Conservation (phyloP, 1,140 invertebrate species). For the Notospermus geniculatus region DNA sequence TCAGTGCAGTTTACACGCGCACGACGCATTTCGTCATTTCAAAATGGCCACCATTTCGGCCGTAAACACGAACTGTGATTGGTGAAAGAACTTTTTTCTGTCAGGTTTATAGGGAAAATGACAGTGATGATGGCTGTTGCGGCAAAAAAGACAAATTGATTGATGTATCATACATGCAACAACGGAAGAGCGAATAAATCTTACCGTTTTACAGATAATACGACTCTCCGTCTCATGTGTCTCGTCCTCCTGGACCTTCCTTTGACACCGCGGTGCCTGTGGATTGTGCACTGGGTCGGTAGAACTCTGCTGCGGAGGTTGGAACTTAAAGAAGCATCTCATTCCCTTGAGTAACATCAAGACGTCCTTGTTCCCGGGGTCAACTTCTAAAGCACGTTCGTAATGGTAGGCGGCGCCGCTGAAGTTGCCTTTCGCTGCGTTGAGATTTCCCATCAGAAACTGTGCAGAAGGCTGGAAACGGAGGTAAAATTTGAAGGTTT, state of each 20-base stretch:
- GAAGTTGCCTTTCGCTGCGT: slow-evolving; percentile 66
- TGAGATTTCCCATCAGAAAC: slow-evolving; percentile 67
- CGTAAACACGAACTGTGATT: no score
- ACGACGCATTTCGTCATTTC: no score
- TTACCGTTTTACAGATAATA: slow-evolving; percentile 49
- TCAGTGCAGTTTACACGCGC: no score
- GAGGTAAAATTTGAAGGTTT: no score
- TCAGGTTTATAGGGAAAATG: no score
- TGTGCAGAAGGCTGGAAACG: slow-evolving; percentile 67
- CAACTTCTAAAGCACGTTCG: slow-evolving; percentile 64
- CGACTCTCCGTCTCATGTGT: slow-evolving; percentile 41
- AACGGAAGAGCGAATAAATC: slow-evolving; percentile 7
- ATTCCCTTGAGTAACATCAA: slow-evolving; percentile 61
- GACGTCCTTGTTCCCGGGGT: slow-evolving; percentile 61
- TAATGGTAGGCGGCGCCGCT: slow-evolving; percentile 69
- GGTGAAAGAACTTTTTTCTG: no score
- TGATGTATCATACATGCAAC: no score
- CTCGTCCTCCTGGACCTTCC: slow-evolving; percentile 19
- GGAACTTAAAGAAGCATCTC: slow-evolving; percentile 60
- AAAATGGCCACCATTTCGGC: no score
- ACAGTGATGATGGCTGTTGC: no score
- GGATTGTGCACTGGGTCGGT: slow-evolving; percentile 28
- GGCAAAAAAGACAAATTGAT: no score
- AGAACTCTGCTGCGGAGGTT: slow-evolving; percentile 45
- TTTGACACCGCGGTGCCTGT: slow-evolving; percentile 31